These are phyloP conservation scores for Ophion slaviceki DNA, from an alignment of 2,888 invertebrate species.

Conservation along the genomic window DNA sequence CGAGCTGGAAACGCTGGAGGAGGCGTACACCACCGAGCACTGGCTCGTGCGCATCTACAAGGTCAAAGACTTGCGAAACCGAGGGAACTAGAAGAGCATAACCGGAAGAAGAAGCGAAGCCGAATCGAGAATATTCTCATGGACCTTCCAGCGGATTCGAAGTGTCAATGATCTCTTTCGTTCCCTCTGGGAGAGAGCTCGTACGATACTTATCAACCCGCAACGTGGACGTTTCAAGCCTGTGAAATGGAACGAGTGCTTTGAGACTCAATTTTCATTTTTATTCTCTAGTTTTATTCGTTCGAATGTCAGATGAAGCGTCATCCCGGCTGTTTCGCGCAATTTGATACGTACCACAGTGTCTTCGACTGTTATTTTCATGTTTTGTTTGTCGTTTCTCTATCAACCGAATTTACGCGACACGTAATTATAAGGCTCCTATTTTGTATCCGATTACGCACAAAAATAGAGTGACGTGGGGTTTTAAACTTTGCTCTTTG, in stretches of 20 bases:
- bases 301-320: constrained; percentile 11
- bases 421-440: background rate
- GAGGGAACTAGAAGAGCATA: constrained; percentile 87
- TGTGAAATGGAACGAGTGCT: constrained; percentile 29
- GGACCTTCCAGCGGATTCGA: constrained; percentile 48
- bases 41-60: constrained; percentile 99
- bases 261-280: constrained; percentile 21
- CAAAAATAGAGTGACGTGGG: constrained; percentile 20
- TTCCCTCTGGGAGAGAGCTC: background rate
- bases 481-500: constrained; percentile 24
- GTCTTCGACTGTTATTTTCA: constrained; percentile 2
- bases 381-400: background rate
- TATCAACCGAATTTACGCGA: constrained; percentile 8
- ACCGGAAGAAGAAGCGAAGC: background rate
- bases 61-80: constrained; percentile 96
- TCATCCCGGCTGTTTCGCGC: constrained; percentile 36
- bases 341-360: constrained; percentile 36
- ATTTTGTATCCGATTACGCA: constrained; percentile 46
- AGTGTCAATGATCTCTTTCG: constrained; percentile 15
- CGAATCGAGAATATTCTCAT: constrained; percentile 28
- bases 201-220: background rate
- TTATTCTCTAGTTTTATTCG: constrained; percentile 11
- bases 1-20: constrained; percentile 98
- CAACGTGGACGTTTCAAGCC: constrained; percentile 8
- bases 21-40: constrained; percentile 99